phyloP scores from a whole-genome alignment of 2,113 vertebrate species.

The Brachirus orientalis region DNA sequence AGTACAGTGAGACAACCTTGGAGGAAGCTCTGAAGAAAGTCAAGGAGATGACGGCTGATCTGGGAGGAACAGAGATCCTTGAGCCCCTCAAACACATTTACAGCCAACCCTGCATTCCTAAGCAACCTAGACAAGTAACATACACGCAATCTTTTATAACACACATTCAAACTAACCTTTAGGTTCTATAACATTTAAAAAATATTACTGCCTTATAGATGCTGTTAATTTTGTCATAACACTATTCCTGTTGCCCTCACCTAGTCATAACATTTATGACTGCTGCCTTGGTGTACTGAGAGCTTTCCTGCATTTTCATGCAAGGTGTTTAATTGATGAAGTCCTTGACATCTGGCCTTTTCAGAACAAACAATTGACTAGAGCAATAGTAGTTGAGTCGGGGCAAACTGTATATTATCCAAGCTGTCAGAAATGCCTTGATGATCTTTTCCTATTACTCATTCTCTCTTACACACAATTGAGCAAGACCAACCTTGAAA shows the following conservation, averaged over 20 bases:
- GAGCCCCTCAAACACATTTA: constrained; percentile 81
- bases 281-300: no score
- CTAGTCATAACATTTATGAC: no score
- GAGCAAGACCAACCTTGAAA: background rate
- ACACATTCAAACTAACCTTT: background rate
- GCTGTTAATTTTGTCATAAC: no score
- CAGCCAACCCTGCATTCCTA: constrained; percentile 66
- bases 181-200: no score
- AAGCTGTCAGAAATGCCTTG: background rate
- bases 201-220: no score
- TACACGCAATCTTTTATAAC: background rate
- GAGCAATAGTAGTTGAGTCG: no score
- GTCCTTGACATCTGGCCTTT: no score
- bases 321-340: no score
- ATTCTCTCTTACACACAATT: no score
- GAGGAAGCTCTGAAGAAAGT: constrained; percentile 78
- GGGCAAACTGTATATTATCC: background rate
- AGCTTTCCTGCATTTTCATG: no score
- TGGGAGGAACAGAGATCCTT: constrained; percentile 87
- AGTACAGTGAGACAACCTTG: constrained; percentile 84
- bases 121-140: constrained; percentile 82
- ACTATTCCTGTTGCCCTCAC: no score
- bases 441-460: background rate
- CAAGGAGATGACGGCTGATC: constrained; percentile 67
- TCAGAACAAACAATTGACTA: background rate